Percentiles rank a stretch among this genome's conserved stretches.
phyloP scores from a whole-genome alignment of 1,140 invertebrate genomes.

The Conopomorpha cramerella region DNA sequence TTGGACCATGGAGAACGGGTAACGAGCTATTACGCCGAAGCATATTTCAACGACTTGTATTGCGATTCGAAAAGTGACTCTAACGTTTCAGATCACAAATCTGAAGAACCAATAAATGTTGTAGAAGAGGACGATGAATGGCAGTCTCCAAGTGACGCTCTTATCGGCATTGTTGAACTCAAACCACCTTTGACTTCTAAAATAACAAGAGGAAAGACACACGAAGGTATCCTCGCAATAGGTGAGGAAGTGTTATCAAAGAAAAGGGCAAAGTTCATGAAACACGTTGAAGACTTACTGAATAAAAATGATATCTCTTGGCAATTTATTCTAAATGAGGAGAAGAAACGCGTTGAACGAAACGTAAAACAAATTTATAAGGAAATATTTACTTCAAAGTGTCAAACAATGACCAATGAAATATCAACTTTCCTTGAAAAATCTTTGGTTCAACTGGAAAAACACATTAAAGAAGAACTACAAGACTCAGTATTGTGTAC shows the following conservation, averaged over 20 bases:
- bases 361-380: constrained; percentile 23
- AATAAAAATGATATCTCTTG: constrained; percentile 35
- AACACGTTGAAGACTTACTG: constrained; percentile 16
- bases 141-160: constrained; percentile 40
- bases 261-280: constrained; percentile 20
- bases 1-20: constrained; percentile 17
- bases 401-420: constrained; percentile 27
- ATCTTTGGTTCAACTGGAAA: constrained; percentile 31
- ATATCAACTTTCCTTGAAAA: constrained; percentile 30
- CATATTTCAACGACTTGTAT: constrained; percentile 31
- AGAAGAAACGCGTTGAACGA: constrained; percentile 19
- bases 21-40: constrained; percentile 34
- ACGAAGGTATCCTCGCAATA: constrained; percentile 36
- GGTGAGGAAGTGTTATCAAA: constrained; percentile 26
- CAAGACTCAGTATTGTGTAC: constrained; percentile 16
- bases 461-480: constrained; percentile 27
- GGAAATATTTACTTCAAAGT: constrained; percentile 30
- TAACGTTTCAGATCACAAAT: too few relatives aligned
- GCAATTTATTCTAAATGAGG: constrained; percentile 25
- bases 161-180: constrained; percentile 33
- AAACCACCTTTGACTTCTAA: constrained; percentile 44
- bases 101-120: too few relatives aligned
- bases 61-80: too few relatives aligned
- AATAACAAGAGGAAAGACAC: constrained; percentile 41
- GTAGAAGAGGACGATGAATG: constrained; percentile 12